Evolutionary conservation across 2,888 invertebrate species (phyloP).

Genomic region (Lasioglossum pauxillum): DNA sequence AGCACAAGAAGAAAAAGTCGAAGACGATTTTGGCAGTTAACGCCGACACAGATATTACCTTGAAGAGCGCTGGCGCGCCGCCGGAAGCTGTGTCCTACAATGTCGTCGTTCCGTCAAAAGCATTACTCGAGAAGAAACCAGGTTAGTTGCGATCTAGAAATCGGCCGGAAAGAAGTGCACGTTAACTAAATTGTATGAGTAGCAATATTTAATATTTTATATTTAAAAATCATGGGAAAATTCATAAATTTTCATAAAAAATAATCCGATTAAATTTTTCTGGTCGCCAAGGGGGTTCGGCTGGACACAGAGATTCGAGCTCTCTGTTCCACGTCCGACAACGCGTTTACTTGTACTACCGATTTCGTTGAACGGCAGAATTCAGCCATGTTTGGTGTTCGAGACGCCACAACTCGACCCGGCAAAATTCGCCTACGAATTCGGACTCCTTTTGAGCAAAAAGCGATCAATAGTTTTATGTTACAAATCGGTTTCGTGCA

Average conservation of each 20-base stretch:
- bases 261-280: not conserved
- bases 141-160: conserved; percentile 72
- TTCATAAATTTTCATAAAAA: too few species aligned
- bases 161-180: conserved; percentile 51
- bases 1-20: conserved; percentile 87
- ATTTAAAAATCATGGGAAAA: too few species aligned
- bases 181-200: conserved; percentile 12
- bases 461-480: not conserved
- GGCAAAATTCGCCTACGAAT: not conserved
- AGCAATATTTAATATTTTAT: too few species aligned
- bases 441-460: not conserved
- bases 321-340: not conserved
- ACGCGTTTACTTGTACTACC: conserved; percentile 12
- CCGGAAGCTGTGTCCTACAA: conserved; percentile 61
- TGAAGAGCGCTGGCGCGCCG: conserved; percentile 53
- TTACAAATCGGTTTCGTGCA: conserved; percentile 52
- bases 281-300: not conserved
- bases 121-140: conserved; percentile 72
- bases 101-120: conserved; percentile 59
- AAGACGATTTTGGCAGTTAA: conserved; percentile 76
- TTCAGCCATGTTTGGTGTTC: not conserved
- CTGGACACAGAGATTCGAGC: not conserved
- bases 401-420: not conserved
- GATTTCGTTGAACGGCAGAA: not conserved
- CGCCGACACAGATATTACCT: conserved; percentile 45